Conservation (phyloP, 2,888 invertebrate genomes). For the Alloplasta piceator region DNA sequence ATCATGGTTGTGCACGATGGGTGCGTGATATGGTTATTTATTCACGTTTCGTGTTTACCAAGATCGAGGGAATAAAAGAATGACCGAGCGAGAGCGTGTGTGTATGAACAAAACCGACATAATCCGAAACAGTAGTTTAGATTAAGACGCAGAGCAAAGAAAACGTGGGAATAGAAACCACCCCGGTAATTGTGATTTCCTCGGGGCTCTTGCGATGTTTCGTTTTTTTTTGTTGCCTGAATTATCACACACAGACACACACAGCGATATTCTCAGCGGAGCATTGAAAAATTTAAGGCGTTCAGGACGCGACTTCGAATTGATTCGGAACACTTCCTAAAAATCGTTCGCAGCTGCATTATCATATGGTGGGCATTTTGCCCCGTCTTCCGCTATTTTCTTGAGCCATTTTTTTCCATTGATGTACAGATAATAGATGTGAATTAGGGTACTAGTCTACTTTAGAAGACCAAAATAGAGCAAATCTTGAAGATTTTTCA, state of each 20-base stretch:
- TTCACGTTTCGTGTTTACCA: conserved; percentile 7
- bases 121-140: conserved; percentile 56
- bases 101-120: conserved; percentile 23
- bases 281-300: too few species aligned
- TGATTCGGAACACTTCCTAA: too few species aligned
- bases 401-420: too few species aligned
- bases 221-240: conserved; percentile 22
- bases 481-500: too few species aligned
- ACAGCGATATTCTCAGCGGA: too few species aligned
- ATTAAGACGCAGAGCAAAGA: conserved; percentile 48
- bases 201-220: conserved; percentile 13
- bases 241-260: neutral
- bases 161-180: conserved; percentile 55
- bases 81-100: neutral
- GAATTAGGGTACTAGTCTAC: too few species aligned
- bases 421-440: too few species aligned
- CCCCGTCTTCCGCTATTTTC: too few species aligned
- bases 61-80: conserved; percentile 6
- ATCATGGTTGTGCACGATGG: conserved; percentile 33
- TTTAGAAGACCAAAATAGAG: too few species aligned
- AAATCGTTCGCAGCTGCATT: too few species aligned
- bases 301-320: too few species aligned
- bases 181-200: conserved; percentile 48
- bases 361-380: too few species aligned
- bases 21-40: conserved; percentile 45